Conservation (phyloP, 1,140 invertebrate species). For the Matsumurasca onukii region DNA sequence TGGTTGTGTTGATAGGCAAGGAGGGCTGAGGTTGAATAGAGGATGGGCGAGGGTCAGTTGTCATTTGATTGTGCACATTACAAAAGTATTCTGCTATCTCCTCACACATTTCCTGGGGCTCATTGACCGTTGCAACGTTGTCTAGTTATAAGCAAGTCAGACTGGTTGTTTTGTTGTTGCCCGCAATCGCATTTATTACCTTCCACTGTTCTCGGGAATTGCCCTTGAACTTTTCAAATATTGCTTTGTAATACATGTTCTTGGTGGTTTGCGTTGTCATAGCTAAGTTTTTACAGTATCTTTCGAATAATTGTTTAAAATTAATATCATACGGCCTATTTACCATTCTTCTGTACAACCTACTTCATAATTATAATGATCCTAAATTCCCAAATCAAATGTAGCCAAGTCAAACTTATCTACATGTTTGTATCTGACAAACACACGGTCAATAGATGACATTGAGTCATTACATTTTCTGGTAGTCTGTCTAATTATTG, state of each 20-base stretch:
- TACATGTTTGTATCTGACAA: not conserved
- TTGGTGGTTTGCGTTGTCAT: not conserved
- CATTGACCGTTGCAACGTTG: not conserved
- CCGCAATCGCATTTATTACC: not conserved
- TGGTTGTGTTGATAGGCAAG: too few relatives aligned
- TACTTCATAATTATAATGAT: not conserved
- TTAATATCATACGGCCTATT: conserved; percentile 15
- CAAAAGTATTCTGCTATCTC: not conserved
- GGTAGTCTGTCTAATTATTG: not conserved
- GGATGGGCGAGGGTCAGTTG: not conserved
- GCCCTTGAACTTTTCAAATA: not conserved
- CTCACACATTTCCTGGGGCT: not conserved
- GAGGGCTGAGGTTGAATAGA: not conserved
- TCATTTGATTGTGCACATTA: not conserved
- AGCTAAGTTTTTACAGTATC: not conserved
- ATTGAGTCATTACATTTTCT: not conserved
- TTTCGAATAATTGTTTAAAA: not conserved
- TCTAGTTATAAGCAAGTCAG: conserved; percentile 4
- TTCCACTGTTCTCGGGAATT: conserved; percentile 1
- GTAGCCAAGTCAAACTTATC: not conserved
- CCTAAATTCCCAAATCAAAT: not conserved
- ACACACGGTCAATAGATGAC: not conserved
- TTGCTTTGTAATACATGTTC: not conserved
- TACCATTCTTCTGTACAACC: not conserved
- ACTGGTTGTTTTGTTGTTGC: not conserved